Percentiles rank a stretch among this genome's conserved stretches.
Conservation (phyloP, 2,888 invertebrate genomes). For the Andrena fulva region DNA sequence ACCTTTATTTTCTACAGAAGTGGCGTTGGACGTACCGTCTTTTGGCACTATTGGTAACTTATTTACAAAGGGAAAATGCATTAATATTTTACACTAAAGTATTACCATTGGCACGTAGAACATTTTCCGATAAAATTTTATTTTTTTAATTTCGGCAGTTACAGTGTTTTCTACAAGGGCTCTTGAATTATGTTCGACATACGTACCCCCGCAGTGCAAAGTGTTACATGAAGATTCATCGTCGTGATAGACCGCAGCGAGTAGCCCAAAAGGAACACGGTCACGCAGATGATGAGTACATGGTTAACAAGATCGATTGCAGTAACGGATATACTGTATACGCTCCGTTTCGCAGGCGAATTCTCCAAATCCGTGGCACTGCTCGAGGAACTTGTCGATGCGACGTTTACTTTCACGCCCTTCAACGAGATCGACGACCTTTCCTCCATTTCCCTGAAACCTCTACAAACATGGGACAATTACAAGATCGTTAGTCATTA, state of each 20-base stretch:
- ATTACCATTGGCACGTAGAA: too few relatives aligned
- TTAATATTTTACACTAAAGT: too few relatives aligned
- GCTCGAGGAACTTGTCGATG: background rate
- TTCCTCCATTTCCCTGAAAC: constrained; percentile 24
- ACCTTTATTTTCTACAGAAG: too few relatives aligned
- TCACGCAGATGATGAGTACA: constrained; percentile 65
- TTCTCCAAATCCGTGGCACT: background rate
- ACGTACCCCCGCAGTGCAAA: constrained; percentile 70
- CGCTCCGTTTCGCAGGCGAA: background rate
- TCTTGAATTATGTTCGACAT: background rate
- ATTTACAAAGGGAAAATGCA: too few relatives aligned
- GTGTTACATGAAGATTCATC: constrained; percentile 63
- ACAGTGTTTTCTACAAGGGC: too few relatives aligned
- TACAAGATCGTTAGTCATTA: background rate
- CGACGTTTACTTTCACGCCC: background rate
- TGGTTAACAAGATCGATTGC: constrained; percentile 64
- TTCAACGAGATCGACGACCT: background rate
- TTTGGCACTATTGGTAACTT: too few relatives aligned
- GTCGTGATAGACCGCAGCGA: constrained; percentile 34
- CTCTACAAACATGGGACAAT: constrained; percentile 12
- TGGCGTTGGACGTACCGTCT: too few relatives aligned
- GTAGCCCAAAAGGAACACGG: constrained; percentile 63
- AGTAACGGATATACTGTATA: background rate
- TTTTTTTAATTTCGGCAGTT: too few relatives aligned
- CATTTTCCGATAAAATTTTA: too few relatives aligned